Conservation (phyloP, 2,113 vertebrate genomes). For the Trogon surrucura region DNA sequence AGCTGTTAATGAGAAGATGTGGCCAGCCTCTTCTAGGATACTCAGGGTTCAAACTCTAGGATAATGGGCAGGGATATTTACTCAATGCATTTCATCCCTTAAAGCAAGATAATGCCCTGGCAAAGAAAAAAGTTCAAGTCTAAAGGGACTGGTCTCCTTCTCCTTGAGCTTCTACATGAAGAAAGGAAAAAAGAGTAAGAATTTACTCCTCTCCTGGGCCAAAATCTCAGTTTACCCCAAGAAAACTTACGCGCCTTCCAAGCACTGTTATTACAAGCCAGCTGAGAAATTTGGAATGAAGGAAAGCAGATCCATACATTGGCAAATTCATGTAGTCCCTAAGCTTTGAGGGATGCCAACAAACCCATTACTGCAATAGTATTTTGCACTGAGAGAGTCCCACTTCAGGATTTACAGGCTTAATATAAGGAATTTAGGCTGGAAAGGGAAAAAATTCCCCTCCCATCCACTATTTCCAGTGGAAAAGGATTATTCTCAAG, state of each 20-base stretch:
- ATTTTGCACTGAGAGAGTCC: constrained; percentile 17
- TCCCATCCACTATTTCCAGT: constrained; percentile 39
- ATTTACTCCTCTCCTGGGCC: constrained; percentile 19
- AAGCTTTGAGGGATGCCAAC: constrained; percentile 63
- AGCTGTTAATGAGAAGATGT: background rate
- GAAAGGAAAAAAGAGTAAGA: background rate
- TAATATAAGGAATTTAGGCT: constrained; percentile 49
- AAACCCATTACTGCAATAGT: constrained; percentile 64
- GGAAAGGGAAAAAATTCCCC: constrained; percentile 19
- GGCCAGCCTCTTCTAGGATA: background rate
- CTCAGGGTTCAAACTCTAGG: background rate
- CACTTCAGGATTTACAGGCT: constrained; percentile 50
- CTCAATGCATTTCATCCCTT: background rate
- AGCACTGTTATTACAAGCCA: constrained; percentile 50
- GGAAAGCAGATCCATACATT: constrained; percentile 65
- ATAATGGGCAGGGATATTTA: background rate
- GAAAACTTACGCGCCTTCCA: constrained; percentile 32
- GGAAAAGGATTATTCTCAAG: constrained; percentile 59
- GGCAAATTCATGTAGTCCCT: constrained; percentile 57
- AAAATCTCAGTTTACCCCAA: constrained; percentile 21
- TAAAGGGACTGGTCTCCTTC: background rate
- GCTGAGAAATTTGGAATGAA: constrained; percentile 62
- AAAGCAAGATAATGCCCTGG: background rate
- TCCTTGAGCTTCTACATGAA: background rate
- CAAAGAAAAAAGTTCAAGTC: background rate